A percentile compares a stretch with the other conserved stretches of the same genome.
phyloP scores from a whole-genome alignment of 2,113 vertebrate species.

The Plectropomus leopardus region DNA sequence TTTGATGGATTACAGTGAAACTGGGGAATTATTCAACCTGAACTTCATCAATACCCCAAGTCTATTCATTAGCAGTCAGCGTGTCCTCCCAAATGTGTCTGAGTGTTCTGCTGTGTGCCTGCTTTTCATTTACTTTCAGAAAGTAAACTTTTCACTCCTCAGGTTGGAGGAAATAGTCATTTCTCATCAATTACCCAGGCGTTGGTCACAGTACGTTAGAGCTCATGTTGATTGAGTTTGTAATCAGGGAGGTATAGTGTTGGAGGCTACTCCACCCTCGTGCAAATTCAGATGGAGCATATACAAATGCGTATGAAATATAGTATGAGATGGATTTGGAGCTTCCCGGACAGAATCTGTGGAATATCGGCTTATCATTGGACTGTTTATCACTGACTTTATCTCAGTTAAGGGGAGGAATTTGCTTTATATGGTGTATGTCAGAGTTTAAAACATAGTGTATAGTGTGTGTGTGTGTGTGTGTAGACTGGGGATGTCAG shows the following conservation, averaged over 20 bases:
- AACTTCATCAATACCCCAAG: constrained; percentile 32
- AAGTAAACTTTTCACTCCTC: constrained; percentile 53
- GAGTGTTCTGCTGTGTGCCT: constrained; percentile 20
- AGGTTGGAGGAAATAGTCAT: constrained; percentile 49
- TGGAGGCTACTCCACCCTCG: neutral
- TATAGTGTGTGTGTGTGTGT: neutral
- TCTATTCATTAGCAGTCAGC: constrained; percentile 41
- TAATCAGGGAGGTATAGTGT: constrained; percentile 27
- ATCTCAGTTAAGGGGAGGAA: constrained; percentile 37
- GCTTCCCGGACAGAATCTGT: constrained; percentile 15
- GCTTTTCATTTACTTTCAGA: constrained; percentile 57
- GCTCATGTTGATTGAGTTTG: constrained; percentile 43
- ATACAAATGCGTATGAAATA: neutral
- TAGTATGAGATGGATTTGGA: neutral
- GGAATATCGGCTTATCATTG: constrained; percentile 31
- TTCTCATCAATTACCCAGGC: constrained; percentile 57
- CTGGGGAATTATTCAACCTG: constrained; percentile 43
- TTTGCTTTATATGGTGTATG: constrained; percentile 24
- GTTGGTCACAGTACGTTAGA: constrained; percentile 12
- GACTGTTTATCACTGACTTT: constrained; percentile 5
- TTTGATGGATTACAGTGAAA: constrained; percentile 57
- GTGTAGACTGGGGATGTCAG: no score
- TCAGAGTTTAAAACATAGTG: neutral
- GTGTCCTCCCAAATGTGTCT: constrained; percentile 19
- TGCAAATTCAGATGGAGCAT: neutral